Conservation (phyloP, 2,797 vertebrate species). For the Petrocephalus sullivani region DNA sequence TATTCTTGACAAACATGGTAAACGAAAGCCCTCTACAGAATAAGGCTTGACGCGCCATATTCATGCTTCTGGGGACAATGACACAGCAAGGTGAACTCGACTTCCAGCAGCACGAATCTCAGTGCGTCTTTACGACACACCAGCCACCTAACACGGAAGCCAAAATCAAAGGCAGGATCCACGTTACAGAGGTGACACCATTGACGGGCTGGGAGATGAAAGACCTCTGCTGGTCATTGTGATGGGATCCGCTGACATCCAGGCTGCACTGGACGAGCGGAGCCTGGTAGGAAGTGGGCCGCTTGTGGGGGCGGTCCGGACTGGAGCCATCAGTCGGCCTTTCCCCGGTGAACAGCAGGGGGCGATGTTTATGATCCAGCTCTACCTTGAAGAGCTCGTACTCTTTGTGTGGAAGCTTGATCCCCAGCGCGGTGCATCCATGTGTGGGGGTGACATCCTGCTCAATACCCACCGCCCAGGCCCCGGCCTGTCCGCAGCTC, state of each 20-base stretch:
- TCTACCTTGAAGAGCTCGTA: slow-evolving; percentile 82
- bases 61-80: not conserved
- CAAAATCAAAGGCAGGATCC: slow-evolving; percentile 30
- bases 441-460: slow-evolving; percentile 75
- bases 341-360: slow-evolving; percentile 74
- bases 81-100: not conserved
- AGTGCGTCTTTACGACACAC: not conserved
- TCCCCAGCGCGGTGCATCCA: slow-evolving; percentile 73
- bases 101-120: not conserved
- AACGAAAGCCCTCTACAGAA: not conserved
- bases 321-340: slow-evolving; percentile 83
- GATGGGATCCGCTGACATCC: slow-evolving; percentile 31
- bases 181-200: slow-evolving; percentile 30
- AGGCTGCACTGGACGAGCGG: slow-evolving; percentile 72
- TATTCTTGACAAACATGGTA: not conserved
- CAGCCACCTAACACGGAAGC: slow-evolving; percentile 43
- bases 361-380: slow-evolving; percentile 60
- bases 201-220: slow-evolving; percentile 38
- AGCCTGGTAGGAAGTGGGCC: slow-evolving; percentile 81
- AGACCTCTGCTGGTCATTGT: slow-evolving; percentile 13
- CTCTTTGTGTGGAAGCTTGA: slow-evolving; percentile 82
- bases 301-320: slow-evolving; percentile 66
- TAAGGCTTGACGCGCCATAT: not conserved
- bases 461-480: slow-evolving; percentile 69
- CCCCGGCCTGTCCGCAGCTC: slow-evolving; percentile 65